Evolutionary conservation across 2,888 invertebrate species (phyloP).

Genomic region (Tenthredo notha): DNA sequence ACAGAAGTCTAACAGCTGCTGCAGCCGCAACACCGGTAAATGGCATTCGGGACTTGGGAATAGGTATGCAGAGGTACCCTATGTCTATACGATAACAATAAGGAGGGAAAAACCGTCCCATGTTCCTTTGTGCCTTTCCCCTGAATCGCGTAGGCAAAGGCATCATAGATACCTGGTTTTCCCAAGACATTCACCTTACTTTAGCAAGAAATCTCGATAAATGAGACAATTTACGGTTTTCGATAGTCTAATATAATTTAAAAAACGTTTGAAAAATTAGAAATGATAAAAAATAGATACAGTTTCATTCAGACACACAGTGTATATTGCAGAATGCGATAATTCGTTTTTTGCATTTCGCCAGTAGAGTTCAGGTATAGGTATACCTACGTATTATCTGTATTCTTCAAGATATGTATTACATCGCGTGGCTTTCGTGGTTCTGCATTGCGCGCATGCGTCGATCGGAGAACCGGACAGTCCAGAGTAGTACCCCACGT

Average conservation of each 20-base stretch:
- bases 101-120: not conserved
- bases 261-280: not conserved
- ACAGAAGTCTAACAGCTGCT: not conserved
- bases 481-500: not conserved
- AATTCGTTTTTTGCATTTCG: not conserved
- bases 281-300: not conserved
- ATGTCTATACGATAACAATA: not conserved
- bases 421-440: slow-evolving; percentile 13
- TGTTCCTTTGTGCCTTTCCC: not conserved
- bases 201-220: not conserved
- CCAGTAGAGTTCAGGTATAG: not conserved
- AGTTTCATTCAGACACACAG: not conserved
- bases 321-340: slow-evolving; percentile 3
- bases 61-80: not conserved
- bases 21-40: not conserved
- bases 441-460: slow-evolving; percentile 1
- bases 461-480: not conserved
- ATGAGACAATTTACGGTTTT: not conserved
- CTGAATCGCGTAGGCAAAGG: not conserved
- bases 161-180: not conserved
- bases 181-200: not conserved
- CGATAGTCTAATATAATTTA: not conserved
- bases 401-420: not conserved
- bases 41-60: not conserved
- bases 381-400: not conserved